A percentile compares a stretch with the other conserved stretches of the same genome.
These are phyloP conservation scores for Gonioctena quinquepunctata DNA, from an alignment of 1,140 invertebrate species.

Conservation along the genomic window DNA sequence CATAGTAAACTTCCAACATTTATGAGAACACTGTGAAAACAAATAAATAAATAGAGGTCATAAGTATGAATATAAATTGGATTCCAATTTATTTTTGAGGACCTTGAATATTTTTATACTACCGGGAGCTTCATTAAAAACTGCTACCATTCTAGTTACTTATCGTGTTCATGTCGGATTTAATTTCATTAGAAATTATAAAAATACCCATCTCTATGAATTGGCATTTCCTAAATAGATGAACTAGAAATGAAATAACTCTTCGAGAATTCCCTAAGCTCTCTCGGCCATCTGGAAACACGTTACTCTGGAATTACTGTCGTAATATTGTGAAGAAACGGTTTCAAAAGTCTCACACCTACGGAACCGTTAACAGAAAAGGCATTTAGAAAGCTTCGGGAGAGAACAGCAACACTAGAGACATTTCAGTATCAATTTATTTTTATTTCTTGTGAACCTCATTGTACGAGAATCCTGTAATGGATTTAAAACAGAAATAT, in stretches of 20 bases:
- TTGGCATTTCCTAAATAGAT: too few species aligned
- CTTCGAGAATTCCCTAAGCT: not conserved
- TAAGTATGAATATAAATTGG: too few species aligned
- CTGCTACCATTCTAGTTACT: too few species aligned
- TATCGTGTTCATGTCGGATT: too few species aligned
- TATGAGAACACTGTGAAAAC: too few species aligned
- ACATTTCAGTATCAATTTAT: not conserved
- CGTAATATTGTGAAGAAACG: not conserved
- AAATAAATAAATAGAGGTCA: too few species aligned
- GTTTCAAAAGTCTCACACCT: not conserved
- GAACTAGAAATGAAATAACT: not conserved
- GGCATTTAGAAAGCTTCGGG: not conserved
- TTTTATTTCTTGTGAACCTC: not conserved
- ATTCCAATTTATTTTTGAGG: too few species aligned
- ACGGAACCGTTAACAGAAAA: not conserved
- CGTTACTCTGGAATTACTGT: not conserved
- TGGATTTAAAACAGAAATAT: not conserved
- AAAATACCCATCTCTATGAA: too few species aligned
- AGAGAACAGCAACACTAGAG: not conserved
- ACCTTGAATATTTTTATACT: too few species aligned
- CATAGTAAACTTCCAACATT: too few species aligned
- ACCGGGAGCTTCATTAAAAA: too few species aligned
- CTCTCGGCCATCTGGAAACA: not conserved
- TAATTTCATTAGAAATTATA: too few species aligned
- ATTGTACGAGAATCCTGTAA: not conserved